Conservation (phyloP, 2,888 invertebrate species). For the Bembecia ichneumoniformis region DNA sequence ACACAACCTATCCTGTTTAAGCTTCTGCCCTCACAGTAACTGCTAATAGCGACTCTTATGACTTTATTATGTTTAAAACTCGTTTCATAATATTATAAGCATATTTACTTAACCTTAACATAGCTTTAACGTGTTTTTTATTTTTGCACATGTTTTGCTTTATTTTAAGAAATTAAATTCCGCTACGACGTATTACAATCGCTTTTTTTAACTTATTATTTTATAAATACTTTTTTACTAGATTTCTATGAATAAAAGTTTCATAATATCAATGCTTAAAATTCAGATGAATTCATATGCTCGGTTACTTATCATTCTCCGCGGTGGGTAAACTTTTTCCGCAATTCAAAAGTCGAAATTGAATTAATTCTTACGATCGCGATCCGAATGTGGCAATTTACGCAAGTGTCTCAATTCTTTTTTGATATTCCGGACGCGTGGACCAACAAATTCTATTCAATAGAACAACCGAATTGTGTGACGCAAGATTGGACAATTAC, state of each 20-base stretch:
- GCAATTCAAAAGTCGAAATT: neutral
- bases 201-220: too few relatives aligned
- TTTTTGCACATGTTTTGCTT: neutral
- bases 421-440: constrained; percentile 9
- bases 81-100: constrained; percentile 14
- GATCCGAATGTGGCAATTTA: constrained; percentile 9
- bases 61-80: constrained; percentile 25
- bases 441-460: constrained; percentile 11
- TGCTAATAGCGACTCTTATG: constrained; percentile 20
- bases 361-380: constrained; percentile 1
- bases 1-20: neutral
- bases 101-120: constrained; percentile 3
- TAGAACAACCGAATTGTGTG: constrained; percentile 8
- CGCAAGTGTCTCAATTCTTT: constrained; percentile 8
- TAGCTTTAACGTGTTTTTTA: neutral
- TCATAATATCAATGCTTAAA: neutral
- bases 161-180: neutral
- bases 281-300: neutral
- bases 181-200: too few relatives aligned
- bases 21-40: constrained; percentile 8
- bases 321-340: neutral
- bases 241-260: neutral
- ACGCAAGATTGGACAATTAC: constrained; percentile 5
- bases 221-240: too few relatives aligned
- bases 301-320: neutral